Evolutionary conservation across 1,140 invertebrate genomes (phyloP), one percentile per base, ranked within the genome.

Genomic region (Pemphigus obesinymphae): DNA sequence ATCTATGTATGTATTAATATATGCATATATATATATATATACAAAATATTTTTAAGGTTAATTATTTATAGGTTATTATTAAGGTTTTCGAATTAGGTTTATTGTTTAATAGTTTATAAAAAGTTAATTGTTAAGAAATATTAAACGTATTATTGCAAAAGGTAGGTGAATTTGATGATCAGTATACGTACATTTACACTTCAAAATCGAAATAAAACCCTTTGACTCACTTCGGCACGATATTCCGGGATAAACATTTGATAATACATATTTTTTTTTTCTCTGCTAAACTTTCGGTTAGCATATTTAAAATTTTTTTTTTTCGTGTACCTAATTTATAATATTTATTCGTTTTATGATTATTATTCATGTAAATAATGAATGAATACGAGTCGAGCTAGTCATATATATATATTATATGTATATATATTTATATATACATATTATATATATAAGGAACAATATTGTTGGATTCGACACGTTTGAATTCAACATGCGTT

Each of bases 371-470:
- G 55, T 80, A 61, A 58, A 78, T 78, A 55, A 61, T 43, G 26
- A 61, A 80, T 80, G 55, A 80, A 80, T 61, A 61, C 50, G 76
- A 80, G 76, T 80, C 37, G 13, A 80, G 17, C 76, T 80, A 80
- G 76, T 80, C 76, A 80, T 80, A 61, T 55, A 26, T n/a, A 37
- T 13, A 37, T 15, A 23, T 78, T 29, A 70, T 34, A 75, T 6
- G 8, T n/a, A 23, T 58, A 15, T 11, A 15, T 31, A 40, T 58
- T 40, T 58, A 23, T 2, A 53, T 53, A n/a, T n/a, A n/a, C n/a
- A n/a, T n/a, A n/a, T n/a, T n/a, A n/a, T n/a, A n/a, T n/a, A n/a
- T n/a, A n/a, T n/a, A n/a, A n/a, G n/a, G n/a, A n/a, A n/a, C n/a
- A n/a, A n/a, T n/a, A n/a, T n/a, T n/a, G n/a, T n/a, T n/a, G n/a